A percentile compares a stretch with the other conserved stretches of the same genome.
Evolutionary conservation across 2,888 invertebrate genomes (phyloP).

Genomic region (Eilema depressum): DNA sequence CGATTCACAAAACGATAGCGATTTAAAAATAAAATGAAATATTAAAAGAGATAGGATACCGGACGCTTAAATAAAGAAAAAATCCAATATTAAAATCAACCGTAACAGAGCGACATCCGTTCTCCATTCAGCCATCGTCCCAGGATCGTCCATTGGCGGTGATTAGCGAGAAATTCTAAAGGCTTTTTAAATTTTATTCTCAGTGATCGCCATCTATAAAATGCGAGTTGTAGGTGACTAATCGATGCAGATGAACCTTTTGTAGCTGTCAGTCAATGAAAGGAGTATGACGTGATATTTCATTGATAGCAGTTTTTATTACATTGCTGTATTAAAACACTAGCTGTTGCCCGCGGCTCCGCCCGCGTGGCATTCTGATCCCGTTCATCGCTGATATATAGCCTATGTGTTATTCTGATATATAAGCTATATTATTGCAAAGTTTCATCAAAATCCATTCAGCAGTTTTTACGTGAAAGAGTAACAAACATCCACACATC

Average conservation of each 20-base stretch:
- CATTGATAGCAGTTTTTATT: too few relatives aligned
- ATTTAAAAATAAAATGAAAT: background rate
- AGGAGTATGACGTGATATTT: background rate
- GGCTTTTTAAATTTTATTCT: background rate
- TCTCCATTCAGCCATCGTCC: background rate
- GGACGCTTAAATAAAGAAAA: slow-evolving; percentile 2
- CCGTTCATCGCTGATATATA: too few relatives aligned
- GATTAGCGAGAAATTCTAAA: background rate
- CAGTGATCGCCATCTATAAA: background rate
- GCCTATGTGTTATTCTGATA: too few relatives aligned
- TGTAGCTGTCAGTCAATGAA: background rate
- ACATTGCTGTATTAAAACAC: too few relatives aligned
- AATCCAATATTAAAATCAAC: background rate
- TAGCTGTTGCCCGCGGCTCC: too few relatives aligned
- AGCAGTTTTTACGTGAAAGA: too few relatives aligned
- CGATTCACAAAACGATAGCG: background rate
- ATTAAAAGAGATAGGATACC: background rate
- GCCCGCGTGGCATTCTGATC: too few relatives aligned
- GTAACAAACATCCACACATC: too few relatives aligned
- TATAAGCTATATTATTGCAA: too few relatives aligned
- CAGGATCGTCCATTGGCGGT: background rate
- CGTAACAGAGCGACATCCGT: background rate
- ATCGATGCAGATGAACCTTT: background rate
- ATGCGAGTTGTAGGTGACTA: background rate
- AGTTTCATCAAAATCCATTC: too few relatives aligned